Evolutionary conservation across 2,888 invertebrate genomes (phyloP), one percentile per base, ranked within the genome.

Genomic region (Spodoptera exigua): DNA sequence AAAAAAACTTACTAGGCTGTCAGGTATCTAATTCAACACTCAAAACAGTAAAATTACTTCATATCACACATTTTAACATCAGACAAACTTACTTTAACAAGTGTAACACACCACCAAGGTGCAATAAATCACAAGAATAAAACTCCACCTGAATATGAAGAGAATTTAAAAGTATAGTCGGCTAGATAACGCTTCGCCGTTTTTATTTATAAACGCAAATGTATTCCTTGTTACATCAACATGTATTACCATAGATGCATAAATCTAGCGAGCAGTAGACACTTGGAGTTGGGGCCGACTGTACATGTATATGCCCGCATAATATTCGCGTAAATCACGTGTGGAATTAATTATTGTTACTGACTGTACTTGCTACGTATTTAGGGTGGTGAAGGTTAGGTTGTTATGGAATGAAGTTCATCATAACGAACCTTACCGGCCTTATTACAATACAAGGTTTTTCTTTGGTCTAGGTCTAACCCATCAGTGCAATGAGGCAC

Each of bases 301-400:
- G 69, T 76, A 77, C 70, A 70, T 75, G 55, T 74, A 76, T 71
- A 79, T 70, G 61, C 60, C 75, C 83, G 92, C 82, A 93, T 93
- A 92, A 92, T 91, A 91, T 87, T 88, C 89, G 76, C 90, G 89
- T 93, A 90, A 91, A 91, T 93, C 92, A 91, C 79, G 67, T 65
- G 52, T 27, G 55, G 90, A 90, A 92, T 92, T 93, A 92, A 92
- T 93, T 92, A 91, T 89, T 84, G 83, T 77, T 80, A 73, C 79
- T 74, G 76, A 82, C 78, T 85, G 72, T 74, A 65, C 61, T 65
- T 61, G 61, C 63, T 76, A 52, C 58, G 62, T 63, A 60, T 82
- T 70, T 65, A 65, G 74, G 68, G 75, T 63, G 71, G 55, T 61
- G 62, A 63, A 68, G 46, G 43, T 39, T 68, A 51, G 61, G 61